phyloP scores from a whole-genome alignment of 2,888 invertebrate genomes.

The Aromia moschata region DNA sequence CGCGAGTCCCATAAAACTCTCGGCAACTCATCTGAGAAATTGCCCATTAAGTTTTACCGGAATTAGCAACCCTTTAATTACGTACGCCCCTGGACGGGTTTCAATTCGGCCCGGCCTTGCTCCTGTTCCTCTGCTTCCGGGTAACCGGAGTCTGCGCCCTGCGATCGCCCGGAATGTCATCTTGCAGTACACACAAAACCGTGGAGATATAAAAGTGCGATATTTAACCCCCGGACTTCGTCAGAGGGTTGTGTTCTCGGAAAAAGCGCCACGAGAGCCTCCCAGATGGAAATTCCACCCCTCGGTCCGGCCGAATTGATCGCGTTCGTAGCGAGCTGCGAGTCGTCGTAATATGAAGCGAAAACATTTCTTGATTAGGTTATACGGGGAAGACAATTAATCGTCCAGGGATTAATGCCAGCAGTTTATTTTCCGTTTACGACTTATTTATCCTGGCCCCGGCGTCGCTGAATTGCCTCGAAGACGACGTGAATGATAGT shows the following conservation, averaged over 20 bases:
- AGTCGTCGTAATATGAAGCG: background rate
- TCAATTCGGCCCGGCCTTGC: slow-evolving; percentile 53
- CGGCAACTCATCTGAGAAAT: background rate
- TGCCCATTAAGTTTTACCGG: background rate
- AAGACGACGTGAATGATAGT: background rate
- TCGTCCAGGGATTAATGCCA: background rate
- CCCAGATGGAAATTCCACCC: background rate
- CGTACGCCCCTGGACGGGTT: slow-evolving; percentile 23
- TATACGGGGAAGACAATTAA: background rate
- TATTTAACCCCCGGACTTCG: slow-evolving; percentile 15
- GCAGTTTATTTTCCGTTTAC: background rate
- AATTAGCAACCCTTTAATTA: slow-evolving; percentile 2
- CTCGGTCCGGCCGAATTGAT: background rate
- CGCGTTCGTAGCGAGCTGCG: background rate
- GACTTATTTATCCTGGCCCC: background rate
- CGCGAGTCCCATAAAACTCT: background rate
- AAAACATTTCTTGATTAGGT: background rate
- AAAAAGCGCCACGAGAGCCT: background rate
- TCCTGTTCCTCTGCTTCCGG: slow-evolving; percentile 52
- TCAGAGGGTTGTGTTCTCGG: slow-evolving; percentile 5
- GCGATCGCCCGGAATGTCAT: slow-evolving; percentile 50
- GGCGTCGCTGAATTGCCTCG: background rate
- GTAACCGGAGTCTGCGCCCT: slow-evolving; percentile 53
- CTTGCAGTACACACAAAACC: slow-evolving; percentile 55
- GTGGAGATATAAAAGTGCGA: slow-evolving; percentile 53